phyloP scores from a whole-genome alignment of 2,797 vertebrate species.

The Acanthornis magna region DNA sequence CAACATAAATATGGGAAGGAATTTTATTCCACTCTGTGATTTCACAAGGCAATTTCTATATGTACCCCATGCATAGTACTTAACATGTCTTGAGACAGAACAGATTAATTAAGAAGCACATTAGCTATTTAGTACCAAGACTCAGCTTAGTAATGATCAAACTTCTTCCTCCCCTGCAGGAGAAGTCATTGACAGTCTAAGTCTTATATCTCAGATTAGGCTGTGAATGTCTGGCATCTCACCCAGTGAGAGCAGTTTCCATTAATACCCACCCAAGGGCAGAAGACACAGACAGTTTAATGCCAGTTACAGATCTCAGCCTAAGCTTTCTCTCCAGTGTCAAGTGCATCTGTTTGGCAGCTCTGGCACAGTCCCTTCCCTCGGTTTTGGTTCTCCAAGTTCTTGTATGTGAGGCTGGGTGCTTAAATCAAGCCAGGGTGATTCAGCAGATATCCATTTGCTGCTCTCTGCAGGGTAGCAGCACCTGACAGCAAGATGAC shows the following conservation, averaged over 20 bases:
- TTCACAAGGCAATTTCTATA: neutral
- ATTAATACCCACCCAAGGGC: conserved; percentile 42
- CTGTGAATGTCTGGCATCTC: conserved; percentile 9
- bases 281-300: neutral
- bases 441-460: conserved; percentile 35
- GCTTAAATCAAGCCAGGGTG: conserved; percentile 15
- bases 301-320: neutral
- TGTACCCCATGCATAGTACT: neutral
- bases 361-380: neutral
- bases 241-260: conserved; percentile 19
- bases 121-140: neutral
- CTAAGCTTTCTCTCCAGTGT: neutral
- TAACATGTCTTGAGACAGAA: neutral
- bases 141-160: neutral
- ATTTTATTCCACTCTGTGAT: neutral
- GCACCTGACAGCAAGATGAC: conserved; percentile 47
- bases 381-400: neutral
- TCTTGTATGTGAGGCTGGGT: neutral
- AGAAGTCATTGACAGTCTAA: neutral
- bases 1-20: neutral
- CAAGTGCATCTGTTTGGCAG: neutral
- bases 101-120: neutral
- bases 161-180: conserved; percentile 9
- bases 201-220: neutral
- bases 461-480: neutral